phyloP scores from a whole-genome alignment of 1,140 invertebrate genomes.

The Aphelinus atriplicis region DNA sequence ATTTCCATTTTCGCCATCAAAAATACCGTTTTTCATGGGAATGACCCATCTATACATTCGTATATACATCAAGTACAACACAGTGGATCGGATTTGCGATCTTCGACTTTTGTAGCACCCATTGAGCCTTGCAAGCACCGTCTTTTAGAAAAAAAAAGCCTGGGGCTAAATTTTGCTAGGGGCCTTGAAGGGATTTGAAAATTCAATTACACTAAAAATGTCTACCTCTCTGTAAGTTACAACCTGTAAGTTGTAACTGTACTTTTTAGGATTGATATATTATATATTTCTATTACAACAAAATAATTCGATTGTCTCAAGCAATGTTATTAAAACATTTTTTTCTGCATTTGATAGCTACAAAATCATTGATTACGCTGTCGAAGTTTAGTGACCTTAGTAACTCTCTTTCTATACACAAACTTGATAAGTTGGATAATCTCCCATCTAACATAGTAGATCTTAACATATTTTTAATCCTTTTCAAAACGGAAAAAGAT shows the following conservation, averaged over 20 bases:
- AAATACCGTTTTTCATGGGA: no score
- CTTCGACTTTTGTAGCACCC: no score
- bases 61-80: no score
- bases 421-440: not conserved
- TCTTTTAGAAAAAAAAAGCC: not conserved
- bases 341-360: not conserved
- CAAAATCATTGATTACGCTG: not conserved
- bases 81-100: no score
- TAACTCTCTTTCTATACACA: not conserved
- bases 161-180: not conserved
- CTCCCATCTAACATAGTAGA: not conserved
- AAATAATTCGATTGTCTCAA: no score
- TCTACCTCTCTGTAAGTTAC: not conserved
- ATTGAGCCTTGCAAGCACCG: no score
- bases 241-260: no score
- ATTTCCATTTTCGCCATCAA: no score
- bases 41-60: no score
- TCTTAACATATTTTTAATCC: slow-evolving; percentile 10
- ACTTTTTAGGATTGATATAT: not conserved
- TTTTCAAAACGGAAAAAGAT: slow-evolving; percentile 30
- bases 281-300: no score
- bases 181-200: not conserved
- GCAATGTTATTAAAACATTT: not conserved
- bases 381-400: not conserved
- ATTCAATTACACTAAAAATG: not conserved